phyloP scores from a whole-genome alignment of 2,113 vertebrate species.

The Anas platyrhynchos region DNA sequence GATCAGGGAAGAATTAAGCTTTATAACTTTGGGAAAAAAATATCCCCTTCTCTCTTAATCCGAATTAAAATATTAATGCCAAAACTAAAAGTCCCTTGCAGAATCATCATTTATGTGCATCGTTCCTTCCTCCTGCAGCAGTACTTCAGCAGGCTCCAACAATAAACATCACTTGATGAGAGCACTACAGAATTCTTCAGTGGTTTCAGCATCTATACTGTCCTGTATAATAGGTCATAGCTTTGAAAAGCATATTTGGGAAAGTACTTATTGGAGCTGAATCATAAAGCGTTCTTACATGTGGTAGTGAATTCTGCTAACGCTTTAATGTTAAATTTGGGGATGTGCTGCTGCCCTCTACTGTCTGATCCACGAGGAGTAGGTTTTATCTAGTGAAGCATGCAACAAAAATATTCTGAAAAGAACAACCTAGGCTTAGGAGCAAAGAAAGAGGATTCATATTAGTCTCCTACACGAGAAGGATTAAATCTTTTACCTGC shows the following conservation, averaged over 20 bases:
- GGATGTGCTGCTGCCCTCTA: conserved; percentile 51
- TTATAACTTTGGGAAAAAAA: background rate
- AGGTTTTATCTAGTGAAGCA: background rate
- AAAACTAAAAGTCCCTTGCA: fast-evolving
- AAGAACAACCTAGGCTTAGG: background rate
- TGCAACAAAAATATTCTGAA: background rate
- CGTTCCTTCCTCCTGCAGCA: background rate
- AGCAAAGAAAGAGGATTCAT: background rate
- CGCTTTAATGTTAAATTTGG: fast-evolving
- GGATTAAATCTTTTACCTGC: background rate
- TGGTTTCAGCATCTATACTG: background rate
- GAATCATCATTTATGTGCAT: background rate
- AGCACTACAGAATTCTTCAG: background rate
- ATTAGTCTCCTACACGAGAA: background rate
- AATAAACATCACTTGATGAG: background rate
- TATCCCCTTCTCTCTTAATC: background rate
- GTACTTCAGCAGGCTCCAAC: background rate
- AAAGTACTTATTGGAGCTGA: fast-evolving
- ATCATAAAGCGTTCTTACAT: fast-evolving
- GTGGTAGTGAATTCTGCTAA: fast-evolving
- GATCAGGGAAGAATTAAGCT: background rate
- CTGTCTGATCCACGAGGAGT: background rate
- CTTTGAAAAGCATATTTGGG: background rate
- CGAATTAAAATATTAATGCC: fast-evolving
- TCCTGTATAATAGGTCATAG: fast-evolving